A percentile compares a stretch with the other conserved stretches of the same genome.
Evolutionary conservation across 2,888 invertebrate genomes (phyloP).

Genomic region (Caenorhabditis sinica): DNA sequence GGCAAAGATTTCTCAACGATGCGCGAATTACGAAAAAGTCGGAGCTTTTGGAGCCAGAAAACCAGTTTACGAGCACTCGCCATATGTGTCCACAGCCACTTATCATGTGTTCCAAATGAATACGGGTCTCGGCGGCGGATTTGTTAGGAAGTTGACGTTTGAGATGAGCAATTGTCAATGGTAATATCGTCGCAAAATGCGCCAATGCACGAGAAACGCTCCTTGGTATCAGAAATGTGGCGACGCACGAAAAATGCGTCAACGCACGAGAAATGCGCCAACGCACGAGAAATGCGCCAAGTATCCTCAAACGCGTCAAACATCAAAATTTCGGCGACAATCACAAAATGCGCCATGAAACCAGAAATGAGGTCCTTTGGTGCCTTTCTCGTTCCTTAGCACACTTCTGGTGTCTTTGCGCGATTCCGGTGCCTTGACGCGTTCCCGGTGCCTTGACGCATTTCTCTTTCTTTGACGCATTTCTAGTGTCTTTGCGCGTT

Average conservation of each 20-base stretch:
- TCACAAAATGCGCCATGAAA: not conserved
- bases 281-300: constrained; percentile 12
- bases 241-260: constrained; percentile 10
- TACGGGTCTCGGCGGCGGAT: not conserved
- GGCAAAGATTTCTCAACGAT: not conserved
- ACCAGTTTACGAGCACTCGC: constrained; percentile 32
- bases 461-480: no score
- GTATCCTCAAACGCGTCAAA: not conserved
- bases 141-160: not conserved
- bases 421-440: not conserved
- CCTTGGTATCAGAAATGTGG: not conserved
- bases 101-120: not conserved
- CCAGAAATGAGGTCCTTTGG: no score
- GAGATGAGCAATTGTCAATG: constrained; percentile 34
- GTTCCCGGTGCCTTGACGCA: no score
- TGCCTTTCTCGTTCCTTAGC: constrained; percentile 13
- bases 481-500: no score
- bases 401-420: not conserved
- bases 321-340: no score
- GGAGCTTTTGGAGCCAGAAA: constrained; percentile 1
- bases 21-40: constrained; percentile 25
- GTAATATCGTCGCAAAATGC: not conserved
- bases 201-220: not conserved
- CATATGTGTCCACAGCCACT: constrained; percentile 15
- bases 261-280: constrained; percentile 13